Percentiles rank a stretch among this genome's conserved stretches.
phyloP scores from a whole-genome alignment of 2,888 invertebrate species.

The Megaustenia siamemsis region DNA sequence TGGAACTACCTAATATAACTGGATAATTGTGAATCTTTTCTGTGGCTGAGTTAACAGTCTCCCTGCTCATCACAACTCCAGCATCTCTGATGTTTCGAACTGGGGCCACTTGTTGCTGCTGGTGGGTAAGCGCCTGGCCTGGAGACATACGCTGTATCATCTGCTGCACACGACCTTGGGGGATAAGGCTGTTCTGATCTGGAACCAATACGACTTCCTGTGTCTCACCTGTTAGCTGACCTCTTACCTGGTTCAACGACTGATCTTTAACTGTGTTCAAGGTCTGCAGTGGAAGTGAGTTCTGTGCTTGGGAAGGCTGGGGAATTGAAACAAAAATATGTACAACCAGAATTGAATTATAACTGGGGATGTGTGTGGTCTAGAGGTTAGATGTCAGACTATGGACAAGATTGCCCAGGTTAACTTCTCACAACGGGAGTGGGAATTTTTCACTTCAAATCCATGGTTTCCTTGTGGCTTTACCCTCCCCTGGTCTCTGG shows the following conservation, averaged over 20 bases:
- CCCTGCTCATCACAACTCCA: neutral
- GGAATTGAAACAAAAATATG: neutral
- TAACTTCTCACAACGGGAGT: too few species aligned
- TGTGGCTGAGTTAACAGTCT: conserved; percentile 30
- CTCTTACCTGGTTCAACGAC: conserved; percentile 17
- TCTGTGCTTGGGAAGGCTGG: conserved; percentile 1
- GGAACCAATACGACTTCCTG: conserved; percentile 12
- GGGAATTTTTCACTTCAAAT: too few species aligned
- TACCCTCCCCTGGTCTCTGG: too few species aligned
- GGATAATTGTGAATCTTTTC: conserved; percentile 15
- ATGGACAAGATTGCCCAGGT: too few species aligned
- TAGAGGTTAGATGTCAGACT: too few species aligned
- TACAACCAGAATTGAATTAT: too few species aligned
- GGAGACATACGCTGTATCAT: conserved; percentile 89
- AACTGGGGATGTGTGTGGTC: too few species aligned
- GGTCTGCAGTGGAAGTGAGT: conserved; percentile 13
- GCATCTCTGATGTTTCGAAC: conserved; percentile 4
- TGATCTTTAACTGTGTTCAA: too few species aligned
- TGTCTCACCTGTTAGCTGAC: neutral
- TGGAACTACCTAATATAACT: neutral
- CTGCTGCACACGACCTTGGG: conserved; percentile 84
- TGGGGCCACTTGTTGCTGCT: conserved; percentile 48
- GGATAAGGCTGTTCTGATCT: conserved; percentile 52
- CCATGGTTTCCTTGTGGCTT: too few species aligned
- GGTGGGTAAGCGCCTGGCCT: conserved; percentile 46